Percentiles rank a stretch among this genome's conserved stretches.
These are phyloP conservation scores for Dasysyrphus albostriatus DNA, from an alignment of 2,888 invertebrate species.

Conservation along the genomic window DNA sequence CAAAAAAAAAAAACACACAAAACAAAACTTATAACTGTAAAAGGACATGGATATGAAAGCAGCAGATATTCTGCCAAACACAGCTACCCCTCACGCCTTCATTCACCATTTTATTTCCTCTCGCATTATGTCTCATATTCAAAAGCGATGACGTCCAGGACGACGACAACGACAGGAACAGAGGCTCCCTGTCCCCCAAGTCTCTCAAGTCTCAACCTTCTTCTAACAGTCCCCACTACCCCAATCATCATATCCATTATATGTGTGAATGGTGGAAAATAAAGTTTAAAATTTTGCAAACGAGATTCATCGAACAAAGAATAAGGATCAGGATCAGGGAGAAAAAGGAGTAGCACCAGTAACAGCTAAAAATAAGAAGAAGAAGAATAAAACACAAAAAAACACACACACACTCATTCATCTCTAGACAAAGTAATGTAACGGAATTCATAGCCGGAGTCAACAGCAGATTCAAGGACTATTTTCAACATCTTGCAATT, in stretches of 20 bases:
- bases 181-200: not conserved
- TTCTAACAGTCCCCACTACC: not conserved
- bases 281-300: conserved; percentile 73
- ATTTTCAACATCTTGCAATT: conserved; percentile 49
- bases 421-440: conserved; percentile 41
- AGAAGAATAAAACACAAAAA: not conserved
- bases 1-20: conserved; percentile 12
- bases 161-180: conserved; percentile 23
- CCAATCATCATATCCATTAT: conserved; percentile 20
- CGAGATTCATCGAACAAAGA: conserved; percentile 70
- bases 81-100: conserved; percentile 36
- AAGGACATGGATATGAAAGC: conserved; percentile 57
- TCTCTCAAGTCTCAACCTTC: not conserved
- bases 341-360: not conserved
- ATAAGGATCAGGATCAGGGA: conserved; percentile 21
- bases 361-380: conserved; percentile 17
- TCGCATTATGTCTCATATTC: conserved; percentile 36
- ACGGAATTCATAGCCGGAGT: conserved; percentile 65
- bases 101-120: not conserved
- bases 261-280: conserved; percentile 63
- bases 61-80: conserved; percentile 50
- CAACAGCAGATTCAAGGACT: conserved; percentile 56
- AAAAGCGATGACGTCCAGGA: conserved; percentile 39
- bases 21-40: conserved; percentile 12
- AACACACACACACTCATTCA: conserved; percentile 1